These are phyloP conservation scores for Trichomalopsis sarcophagae DNA, from an alignment of 1,140 invertebrate species.

Conservation along the genomic window DNA sequence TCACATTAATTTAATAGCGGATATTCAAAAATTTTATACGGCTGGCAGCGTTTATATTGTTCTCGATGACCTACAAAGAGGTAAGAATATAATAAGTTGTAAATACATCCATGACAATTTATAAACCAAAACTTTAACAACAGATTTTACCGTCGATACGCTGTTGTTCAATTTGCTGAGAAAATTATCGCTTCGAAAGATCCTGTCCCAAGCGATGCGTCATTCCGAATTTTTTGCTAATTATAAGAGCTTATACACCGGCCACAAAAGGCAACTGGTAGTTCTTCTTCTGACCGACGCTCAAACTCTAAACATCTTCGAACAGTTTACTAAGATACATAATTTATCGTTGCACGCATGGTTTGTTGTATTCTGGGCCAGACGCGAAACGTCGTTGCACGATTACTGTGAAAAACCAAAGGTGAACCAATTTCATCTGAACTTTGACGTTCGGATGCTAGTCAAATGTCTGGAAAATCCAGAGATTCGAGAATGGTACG, in stretches of 20 bases:
- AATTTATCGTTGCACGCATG: not conserved
- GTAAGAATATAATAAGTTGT: not conserved
- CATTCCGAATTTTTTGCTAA: not conserved
- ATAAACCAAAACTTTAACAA: not conserved
- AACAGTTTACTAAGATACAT: not conserved
- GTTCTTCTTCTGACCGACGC: not conserved
- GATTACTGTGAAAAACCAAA: not conserved
- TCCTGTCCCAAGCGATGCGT: not conserved
- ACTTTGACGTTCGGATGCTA: not conserved
- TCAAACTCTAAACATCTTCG: not conserved
- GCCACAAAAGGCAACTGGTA: not conserved
- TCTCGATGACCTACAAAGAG: not conserved
- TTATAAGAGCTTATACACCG: not conserved
- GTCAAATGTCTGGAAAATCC: not conserved
- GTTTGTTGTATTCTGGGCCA: not conserved
- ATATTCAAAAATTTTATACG: not conserved
- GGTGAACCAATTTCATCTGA: not conserved
- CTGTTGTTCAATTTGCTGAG: not conserved
- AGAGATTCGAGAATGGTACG: slow-evolving; percentile 9
- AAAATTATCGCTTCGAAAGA: not conserved
- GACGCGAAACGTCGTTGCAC: not conserved
- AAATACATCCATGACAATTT: too few relatives aligned
- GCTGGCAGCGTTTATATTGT: not conserved
- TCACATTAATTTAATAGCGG: not conserved
- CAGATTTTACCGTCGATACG: not conserved